A percentile compares a stretch with the other conserved stretches of the same genome.
Conservation (phyloP, 2,888 invertebrate genomes). For the Mactromeris polynyma region DNA sequence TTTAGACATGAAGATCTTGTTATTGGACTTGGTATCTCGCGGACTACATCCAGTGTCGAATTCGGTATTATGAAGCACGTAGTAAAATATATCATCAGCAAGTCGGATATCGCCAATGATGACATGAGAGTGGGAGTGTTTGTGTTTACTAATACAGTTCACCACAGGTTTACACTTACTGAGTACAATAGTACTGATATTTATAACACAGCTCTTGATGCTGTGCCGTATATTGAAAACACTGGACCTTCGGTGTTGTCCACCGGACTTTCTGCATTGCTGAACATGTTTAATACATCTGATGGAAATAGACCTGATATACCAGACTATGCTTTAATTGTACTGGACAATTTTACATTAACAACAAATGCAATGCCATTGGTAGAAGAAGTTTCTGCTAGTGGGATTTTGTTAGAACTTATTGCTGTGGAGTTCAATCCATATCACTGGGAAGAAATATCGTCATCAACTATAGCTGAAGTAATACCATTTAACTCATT, state of each 20-base stretch:
- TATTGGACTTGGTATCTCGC: conserved; percentile 27
- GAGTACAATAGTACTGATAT: not conserved
- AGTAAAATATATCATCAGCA: not conserved
- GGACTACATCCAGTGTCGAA: not conserved
- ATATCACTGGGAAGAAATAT: not conserved
- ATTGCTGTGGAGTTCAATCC: not conserved
- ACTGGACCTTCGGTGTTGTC: not conserved
- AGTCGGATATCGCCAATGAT: conserved; percentile 9
- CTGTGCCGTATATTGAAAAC: not conserved
- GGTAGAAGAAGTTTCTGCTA: not conserved
- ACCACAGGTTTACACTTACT: not conserved
- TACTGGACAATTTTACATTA: conserved; percentile 9
- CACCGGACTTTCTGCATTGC: conserved; percentile 11
- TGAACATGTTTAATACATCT: not conserved
- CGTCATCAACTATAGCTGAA: too few species aligned
- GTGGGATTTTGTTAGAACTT: conserved; percentile 1
- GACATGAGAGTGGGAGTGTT: conserved; percentile 31
- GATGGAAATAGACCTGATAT: not conserved
- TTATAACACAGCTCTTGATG: not conserved
- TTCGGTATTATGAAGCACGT: conserved; percentile 23
- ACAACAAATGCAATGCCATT: not conserved
- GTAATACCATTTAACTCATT: too few species aligned
- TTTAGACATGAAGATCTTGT: conserved; percentile 29
- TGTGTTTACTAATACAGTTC: not conserved
- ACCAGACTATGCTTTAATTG: conserved; percentile 20